These are phyloP conservation scores for Epiblema foenella DNA, from an alignment of 2,888 invertebrate genomes.

Conservation along the genomic window DNA sequence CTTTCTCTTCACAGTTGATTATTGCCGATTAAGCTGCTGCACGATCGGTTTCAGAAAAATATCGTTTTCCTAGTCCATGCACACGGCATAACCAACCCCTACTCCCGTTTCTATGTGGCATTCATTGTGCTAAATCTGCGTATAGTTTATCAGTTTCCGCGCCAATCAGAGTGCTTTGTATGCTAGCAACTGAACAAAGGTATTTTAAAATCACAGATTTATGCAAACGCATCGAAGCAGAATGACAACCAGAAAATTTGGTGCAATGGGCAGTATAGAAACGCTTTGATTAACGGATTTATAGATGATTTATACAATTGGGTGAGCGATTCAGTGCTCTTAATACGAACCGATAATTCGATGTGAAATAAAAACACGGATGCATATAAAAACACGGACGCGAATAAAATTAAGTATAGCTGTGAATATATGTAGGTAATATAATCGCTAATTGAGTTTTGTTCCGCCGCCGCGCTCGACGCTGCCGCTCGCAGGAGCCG, in stretches of 20 bases:
- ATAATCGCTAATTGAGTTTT: slow-evolving; percentile 69
- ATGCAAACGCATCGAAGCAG: slow-evolving; percentile 39
- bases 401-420: slow-evolving; percentile 58
- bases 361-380: slow-evolving; percentile 54
- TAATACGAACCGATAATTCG: slow-evolving; percentile 47
- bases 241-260: slow-evolving; percentile 36
- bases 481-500: slow-evolving; percentile 30
- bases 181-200: slow-evolving; percentile 10
- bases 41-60: slow-evolving; percentile 52
- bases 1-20: slow-evolving; percentile 57
- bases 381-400: too few relatives aligned
- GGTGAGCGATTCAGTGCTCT: slow-evolving; percentile 23
- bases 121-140: background rate
- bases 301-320: slow-evolving; percentile 29
- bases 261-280: slow-evolving; percentile 17
- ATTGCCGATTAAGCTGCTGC: slow-evolving; percentile 52
- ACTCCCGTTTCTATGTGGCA: slow-evolving; percentile 1
- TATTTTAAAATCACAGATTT: slow-evolving; percentile 33
- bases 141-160: slow-evolving; percentile 16
- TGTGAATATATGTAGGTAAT: slow-evolving; percentile 54
- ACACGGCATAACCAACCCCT: slow-evolving; percentile 27
- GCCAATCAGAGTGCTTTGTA: slow-evolving; percentile 33
- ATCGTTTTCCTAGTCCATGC: slow-evolving; percentile 49
- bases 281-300: slow-evolving; percentile 40
- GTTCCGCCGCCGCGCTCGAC: slow-evolving; percentile 50